Percentiles rank a stretch among this genome's conserved stretches.
Evolutionary conservation across 2,888 invertebrate genomes (phyloP).

Genomic region (Drosophila sordidapex): DNA sequence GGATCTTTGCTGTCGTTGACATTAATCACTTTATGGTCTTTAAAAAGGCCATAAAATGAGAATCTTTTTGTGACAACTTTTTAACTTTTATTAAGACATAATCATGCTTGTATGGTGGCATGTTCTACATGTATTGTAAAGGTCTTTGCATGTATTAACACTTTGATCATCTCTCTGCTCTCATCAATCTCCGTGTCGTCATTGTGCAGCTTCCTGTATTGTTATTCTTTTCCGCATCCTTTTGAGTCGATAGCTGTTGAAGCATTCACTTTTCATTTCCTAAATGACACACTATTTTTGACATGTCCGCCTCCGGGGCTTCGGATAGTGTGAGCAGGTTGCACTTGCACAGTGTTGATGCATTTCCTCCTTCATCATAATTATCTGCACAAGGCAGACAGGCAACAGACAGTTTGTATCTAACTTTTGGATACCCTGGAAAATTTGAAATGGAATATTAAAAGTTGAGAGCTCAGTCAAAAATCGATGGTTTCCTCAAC

Average conservation of each 20-base stretch:
- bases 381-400: conserved; percentile 48
- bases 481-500: background rate
- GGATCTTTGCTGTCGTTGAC: conserved; percentile 37
- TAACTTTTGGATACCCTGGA: conserved; percentile 5
- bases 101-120: conserved; percentile 28
- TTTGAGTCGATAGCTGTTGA: conserved; percentile 32
- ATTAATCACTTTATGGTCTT: conserved; percentile 69
- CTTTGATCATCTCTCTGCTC: conserved; percentile 17
- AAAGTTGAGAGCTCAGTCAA: background rate
- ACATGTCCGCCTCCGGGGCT: conserved; percentile 38
- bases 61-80: conserved; percentile 41
- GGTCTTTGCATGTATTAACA: conserved; percentile 30
- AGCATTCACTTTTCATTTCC: conserved; percentile 52
- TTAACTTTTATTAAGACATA: conserved; percentile 32
- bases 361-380: conserved; percentile 66
- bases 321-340: conserved; percentile 13
- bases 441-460: background rate
- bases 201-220: conserved; percentile 38
- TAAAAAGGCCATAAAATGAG: conserved; percentile 56
- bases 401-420: conserved; percentile 2
- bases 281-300: conserved; percentile 66
- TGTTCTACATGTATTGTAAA: conserved; percentile 9
- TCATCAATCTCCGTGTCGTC: conserved; percentile 56
- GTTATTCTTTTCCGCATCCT: conserved; percentile 39
- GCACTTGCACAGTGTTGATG: conserved; percentile 27